Evolutionary conservation across 2,888 invertebrate genomes (phyloP), one percentile per base, ranked within the genome.

Genomic region (Dicycla oo): DNA sequence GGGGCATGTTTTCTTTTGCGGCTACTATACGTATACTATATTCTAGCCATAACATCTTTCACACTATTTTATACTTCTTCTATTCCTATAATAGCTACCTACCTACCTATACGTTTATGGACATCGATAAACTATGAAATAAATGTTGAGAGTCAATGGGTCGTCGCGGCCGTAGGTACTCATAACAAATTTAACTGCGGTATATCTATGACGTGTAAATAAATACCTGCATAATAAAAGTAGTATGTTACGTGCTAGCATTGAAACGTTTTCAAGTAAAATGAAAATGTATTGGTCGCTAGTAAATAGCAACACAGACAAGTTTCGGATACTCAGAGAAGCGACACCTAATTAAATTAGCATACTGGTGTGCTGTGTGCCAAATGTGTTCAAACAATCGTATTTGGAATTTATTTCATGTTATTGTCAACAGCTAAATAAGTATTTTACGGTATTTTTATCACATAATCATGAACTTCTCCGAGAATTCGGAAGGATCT

Each of bases 271-370:
- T 57, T 73, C 26, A 51, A 49, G n/a, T 57, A 18, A 30, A 6
- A 30, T 15, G 1, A 45, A 56, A 56, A 56, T 49, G 1, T 62
- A 34, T 66, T 53, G 20, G 4, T 40, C 20, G 30, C 51, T 7
- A 40, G 58, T 26, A 63, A 23, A 3, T 5, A 30, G 30, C 56
- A 57, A n/a, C 23, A 40, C 47, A 49, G 53, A 38, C 45, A 69
- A 51, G 62, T 58, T 56, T 58, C 26, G 34, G n/a, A 53, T 34
- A 56, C 57, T 47, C 20, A 10, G 23, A 70, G 45, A 51, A 40
- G 43, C 43, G 34, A 13, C 69, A 69, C 53, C 63, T 80, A 76
- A 80, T 81, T 78, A 60, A 78, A 78, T 81, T 81, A 78, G 43
- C 78, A 80, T 76, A 77, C 57, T 30, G n/a, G 63, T 72, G 26